Evolutionary conservation across 2,113 vertebrate species (phyloP).

Genomic region (Semicossyphus pulcher): DNA sequence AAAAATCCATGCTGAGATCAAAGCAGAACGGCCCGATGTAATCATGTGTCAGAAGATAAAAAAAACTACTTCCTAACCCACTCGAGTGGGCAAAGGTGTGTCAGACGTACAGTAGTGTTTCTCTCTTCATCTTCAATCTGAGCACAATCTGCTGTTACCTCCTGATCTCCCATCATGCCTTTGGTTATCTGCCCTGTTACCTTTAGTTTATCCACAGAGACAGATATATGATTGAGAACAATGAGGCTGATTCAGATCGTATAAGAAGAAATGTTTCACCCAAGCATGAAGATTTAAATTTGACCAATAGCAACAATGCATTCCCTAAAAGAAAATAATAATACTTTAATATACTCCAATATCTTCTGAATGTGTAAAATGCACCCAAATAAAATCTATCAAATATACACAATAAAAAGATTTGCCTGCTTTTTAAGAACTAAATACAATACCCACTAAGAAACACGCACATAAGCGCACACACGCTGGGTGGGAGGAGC

Average conservation of each 20-base stretch:
- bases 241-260: neutral
- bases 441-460: neutral
- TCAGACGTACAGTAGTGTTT: conserved; percentile 51
- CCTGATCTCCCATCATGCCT: conserved; percentile 18
- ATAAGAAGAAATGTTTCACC: neutral
- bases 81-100: conserved; percentile 62
- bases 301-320: neutral
- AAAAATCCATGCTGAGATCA: conserved; percentile 79
- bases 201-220: conserved; percentile 17
- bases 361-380: conserved; percentile 11
- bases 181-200: conserved; percentile 13
- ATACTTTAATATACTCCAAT: neutral
- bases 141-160: conserved; percentile 11
- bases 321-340: neutral
- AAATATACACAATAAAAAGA: no score
- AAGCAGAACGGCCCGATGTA: conserved; percentile 75
- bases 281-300: neutral
- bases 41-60: conserved; percentile 83
- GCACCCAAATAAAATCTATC: no score
- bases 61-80: conserved; percentile 72
- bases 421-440: neutral
- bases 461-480: neutral
- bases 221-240: conserved; percentile 17
- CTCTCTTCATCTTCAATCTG: conserved; percentile 42
- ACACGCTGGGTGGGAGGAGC: conserved; percentile 18